These are phyloP conservation scores for Alauda arvensis DNA, from an alignment of 2,797 vertebrate species.

Conservation along the genomic window DNA sequence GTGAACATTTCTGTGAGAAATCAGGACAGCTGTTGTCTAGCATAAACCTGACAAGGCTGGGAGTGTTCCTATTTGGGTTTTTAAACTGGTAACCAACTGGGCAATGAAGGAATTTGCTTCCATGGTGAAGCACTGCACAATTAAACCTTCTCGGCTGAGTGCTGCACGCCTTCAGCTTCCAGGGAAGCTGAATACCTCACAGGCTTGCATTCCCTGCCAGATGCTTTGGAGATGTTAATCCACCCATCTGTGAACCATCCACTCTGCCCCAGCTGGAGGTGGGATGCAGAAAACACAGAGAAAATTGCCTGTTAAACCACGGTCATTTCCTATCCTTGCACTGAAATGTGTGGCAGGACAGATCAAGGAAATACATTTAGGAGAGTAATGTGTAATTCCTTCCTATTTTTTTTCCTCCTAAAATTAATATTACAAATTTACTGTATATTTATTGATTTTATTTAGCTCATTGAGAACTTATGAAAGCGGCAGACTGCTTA, in stretches of 20 bases:
- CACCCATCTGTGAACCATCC: not conserved
- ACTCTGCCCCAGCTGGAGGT: not conserved
- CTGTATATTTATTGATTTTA: not conserved
- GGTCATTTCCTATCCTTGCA: not conserved
- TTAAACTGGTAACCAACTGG: not conserved
- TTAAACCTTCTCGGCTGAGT: not conserved
- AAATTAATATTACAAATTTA: not conserved
- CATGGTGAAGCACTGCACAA: not conserved
- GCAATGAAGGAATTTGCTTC: not conserved
- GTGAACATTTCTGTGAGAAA: not conserved
- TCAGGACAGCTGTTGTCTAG: not conserved
- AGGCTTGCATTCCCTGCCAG: not conserved
- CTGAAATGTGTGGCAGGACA: not conserved
- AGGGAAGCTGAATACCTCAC: not conserved
- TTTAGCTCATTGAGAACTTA: not conserved
- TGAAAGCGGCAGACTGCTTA: not conserved
- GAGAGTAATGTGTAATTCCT: not conserved
- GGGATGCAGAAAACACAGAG: not conserved
- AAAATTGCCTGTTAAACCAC: not conserved
- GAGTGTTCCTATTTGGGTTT: not conserved
- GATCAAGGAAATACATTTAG: not conserved
- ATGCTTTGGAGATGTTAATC: not conserved
- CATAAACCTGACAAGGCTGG: not conserved
- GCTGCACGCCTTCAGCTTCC: not conserved
- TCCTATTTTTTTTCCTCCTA: not conserved